Evolutionary conservation across 2,113 vertebrate genomes (phyloP).

Genomic region (Anas platyrhynchos): DNA sequence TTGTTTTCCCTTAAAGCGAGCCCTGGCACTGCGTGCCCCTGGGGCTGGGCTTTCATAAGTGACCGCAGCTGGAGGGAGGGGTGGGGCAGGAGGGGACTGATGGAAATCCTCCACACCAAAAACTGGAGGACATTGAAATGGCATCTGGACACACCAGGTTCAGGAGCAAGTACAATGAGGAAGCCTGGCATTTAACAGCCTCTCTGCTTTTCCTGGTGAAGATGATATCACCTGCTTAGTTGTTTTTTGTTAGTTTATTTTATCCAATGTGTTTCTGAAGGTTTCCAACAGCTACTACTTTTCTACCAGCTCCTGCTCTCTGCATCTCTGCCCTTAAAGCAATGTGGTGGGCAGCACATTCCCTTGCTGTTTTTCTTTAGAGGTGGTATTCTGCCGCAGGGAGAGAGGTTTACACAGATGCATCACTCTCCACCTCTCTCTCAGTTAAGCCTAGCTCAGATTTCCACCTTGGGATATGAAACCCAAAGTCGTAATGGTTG

Average conservation of each 20-base stretch:
- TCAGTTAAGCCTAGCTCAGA: neutral
- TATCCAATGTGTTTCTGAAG: neutral
- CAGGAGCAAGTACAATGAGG: neutral
- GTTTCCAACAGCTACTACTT: neutral
- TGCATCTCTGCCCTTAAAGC: neutral
- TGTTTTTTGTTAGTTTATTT: neutral
- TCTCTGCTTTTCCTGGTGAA: neutral
- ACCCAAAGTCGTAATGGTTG: neutral
- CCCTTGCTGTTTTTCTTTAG: neutral
- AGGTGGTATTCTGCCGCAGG: neutral
- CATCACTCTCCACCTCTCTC: neutral
- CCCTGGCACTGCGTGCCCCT: neutral
- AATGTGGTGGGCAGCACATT: neutral
- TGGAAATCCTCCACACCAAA: neutral
- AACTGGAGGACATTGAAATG: neutral
- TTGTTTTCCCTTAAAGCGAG: neutral
- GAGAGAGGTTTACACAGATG: neutral
- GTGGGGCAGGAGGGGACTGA: neutral
- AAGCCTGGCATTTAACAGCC: neutral
- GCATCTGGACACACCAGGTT: neutral
- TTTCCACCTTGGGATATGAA: neutral
- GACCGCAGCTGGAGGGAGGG: accelerated
- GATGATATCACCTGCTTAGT: neutral
- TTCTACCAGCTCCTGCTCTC: neutral
- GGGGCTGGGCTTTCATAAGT: neutral